Evolutionary conservation across 2,888 invertebrate genomes (phyloP).

Genomic region (Drosophila tripunctata): DNA sequence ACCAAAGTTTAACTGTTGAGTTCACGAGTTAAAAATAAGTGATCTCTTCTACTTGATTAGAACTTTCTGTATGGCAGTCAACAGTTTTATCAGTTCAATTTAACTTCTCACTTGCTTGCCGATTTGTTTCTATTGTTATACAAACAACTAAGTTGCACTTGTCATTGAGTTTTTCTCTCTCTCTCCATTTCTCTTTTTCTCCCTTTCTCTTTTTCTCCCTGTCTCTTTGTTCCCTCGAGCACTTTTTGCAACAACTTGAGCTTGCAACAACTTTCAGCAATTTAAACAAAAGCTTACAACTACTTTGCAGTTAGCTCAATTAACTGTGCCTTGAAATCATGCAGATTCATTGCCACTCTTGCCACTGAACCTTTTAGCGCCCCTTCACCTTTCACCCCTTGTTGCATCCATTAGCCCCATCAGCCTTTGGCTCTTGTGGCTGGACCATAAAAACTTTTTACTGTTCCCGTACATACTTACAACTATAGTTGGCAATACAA

Average conservation of each 20-base stretch:
- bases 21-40: neutral
- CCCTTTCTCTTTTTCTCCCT: neutral
- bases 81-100: conserved; percentile 12
- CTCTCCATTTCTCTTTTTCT: neutral
- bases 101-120: conserved; percentile 12
- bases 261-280: conserved; percentile 23
- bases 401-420: conserved; percentile 39
- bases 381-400: neutral
- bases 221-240: neutral
- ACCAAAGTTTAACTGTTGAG: neutral
- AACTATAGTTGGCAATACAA: conserved; percentile 33
- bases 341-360: conserved; percentile 9
- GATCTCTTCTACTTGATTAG: neutral
- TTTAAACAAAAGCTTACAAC: conserved; percentile 31
- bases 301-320: conserved; percentile 51
- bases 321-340: conserved; percentile 43
- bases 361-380: neutral
- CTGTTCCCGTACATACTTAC: conserved; percentile 40
- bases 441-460: conserved; percentile 52
- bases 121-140: conserved; percentile 26
- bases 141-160: conserved; percentile 10
- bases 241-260: conserved; percentile 17
- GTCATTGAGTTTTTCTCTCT: conserved; percentile 10
- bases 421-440: conserved; percentile 27
- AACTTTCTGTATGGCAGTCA: conserved; percentile 3